Conservation (phyloP, 1,140 invertebrate species). For the Pseudomyrmex dendroicus region DNA sequence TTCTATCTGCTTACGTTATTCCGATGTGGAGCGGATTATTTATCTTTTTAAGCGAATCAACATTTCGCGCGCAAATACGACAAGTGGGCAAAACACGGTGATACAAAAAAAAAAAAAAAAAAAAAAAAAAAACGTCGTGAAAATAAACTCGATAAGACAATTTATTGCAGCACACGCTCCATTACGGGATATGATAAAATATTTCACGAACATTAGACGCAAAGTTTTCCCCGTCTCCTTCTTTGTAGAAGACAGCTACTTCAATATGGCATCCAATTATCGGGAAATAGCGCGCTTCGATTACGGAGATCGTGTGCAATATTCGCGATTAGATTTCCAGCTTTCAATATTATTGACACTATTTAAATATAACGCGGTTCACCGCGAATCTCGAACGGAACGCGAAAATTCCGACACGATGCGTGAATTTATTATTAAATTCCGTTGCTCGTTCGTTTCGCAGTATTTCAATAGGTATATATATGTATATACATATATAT, state of each 20-base stretch:
- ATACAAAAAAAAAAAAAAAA: too few species aligned
- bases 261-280: conserved; percentile 29
- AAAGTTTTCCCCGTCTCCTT: not conserved
- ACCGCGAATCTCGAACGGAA: too few species aligned
- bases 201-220: too few species aligned
- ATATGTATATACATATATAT: too few species aligned
- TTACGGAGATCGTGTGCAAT: conserved; percentile 10
- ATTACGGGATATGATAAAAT: not conserved
- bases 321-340: conserved; percentile 8
- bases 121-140: too few species aligned
- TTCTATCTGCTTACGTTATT: not conserved
- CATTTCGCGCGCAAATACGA: not conserved
- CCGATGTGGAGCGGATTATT: not conserved
- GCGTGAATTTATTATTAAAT: not conserved
- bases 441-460: too few species aligned
- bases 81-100: too few species aligned
- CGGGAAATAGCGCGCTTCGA: conserved; percentile 12
- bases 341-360: conserved; percentile 4
- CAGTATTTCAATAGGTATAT: not conserved
- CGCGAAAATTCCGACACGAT: too few species aligned
- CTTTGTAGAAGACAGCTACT: not conserved
- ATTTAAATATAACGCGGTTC: not conserved
- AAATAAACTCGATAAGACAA: not conserved
- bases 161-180: not conserved
- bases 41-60: not conserved